Evolutionary conservation across 2,888 invertebrate genomes (phyloP), one percentile per base, ranked within the genome.

Genomic region (Trachelus iudaicus): DNA sequence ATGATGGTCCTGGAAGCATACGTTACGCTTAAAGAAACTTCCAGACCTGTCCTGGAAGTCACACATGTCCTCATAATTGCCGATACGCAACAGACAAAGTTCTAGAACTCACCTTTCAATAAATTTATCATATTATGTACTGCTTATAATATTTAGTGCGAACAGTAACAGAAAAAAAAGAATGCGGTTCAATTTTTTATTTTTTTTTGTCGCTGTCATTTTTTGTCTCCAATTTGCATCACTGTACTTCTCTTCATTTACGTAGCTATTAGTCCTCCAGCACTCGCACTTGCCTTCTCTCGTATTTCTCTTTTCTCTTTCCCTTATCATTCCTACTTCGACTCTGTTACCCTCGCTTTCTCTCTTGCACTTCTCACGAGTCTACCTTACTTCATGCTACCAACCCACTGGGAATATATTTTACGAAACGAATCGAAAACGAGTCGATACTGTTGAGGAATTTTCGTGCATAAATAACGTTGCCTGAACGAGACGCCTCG

Each of bases 381-480:
- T 56, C 56, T 56, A 56, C 23, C 9, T 56, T 23, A 23, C 56
- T 23, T 15, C 56, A 23, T 56, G 56, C 23, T 56, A 56, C 56
- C 23, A 56, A 23, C 15, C 56, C 23, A 23, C 56, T 56, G 56
- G 56, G 56, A 56, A 56, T 56, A 56, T 23, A 56, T 56, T 56
- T 56, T 23, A 23, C 23, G 71, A 75, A 69, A 69, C 73, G 77
- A n/a, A 73, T 37, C 71, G 74, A 73, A 75, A 77, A 69, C 73
- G 74, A 37, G 73, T 77, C 73, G 77, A 77, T 77, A 77, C 75
- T 75, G 56, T 56, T 75, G 77, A 69, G 71, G 77, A 69, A 77
- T 77, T 77, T 77, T 69, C 40, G 75, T 69, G 77, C 77, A 77
- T 77, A 75, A 77, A 77, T 77, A 77, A 77, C 75, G 31, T 40